These are phyloP conservation scores for Eupristina koningsbergeri DNA, from an alignment of 1,140 invertebrate genomes.

Conservation along the genomic window DNA sequence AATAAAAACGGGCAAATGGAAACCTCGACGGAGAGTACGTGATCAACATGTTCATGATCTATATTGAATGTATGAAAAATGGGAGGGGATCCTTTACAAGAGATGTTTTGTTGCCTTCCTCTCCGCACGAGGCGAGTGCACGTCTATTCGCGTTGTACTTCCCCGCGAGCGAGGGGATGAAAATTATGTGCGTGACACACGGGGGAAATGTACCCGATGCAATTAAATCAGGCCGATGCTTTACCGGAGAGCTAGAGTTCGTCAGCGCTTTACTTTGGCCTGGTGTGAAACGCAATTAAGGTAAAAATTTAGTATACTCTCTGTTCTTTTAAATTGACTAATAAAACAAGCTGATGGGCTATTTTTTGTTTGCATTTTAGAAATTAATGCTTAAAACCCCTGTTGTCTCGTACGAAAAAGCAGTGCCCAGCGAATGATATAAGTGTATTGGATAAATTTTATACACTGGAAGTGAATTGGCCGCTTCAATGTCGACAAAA, in stretches of 20 bases:
- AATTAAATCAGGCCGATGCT: conserved; percentile 60
- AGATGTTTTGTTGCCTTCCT: neutral
- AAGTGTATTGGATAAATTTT: neutral
- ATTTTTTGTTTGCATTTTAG: neutral
- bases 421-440: too few species aligned
- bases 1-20: conserved; percentile 8
- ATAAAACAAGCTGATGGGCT: neutral
- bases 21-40: conserved; percentile 30
- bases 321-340: neutral
- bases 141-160: neutral
- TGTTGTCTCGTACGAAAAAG: too few species aligned
- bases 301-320: neutral
- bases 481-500: neutral
- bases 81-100: neutral
- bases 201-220: neutral
- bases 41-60: conserved; percentile 46
- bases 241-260: conserved; percentile 9
- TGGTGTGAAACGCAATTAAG: neutral
- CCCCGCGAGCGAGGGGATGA: neutral
- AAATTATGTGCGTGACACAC: conserved; percentile 25
- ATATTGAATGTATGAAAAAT: conserved; percentile 45
- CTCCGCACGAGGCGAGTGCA: neutral
- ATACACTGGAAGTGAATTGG: neutral
- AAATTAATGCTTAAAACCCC: too few species aligned
- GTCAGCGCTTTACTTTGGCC: neutral